Percentiles rank a stretch among this genome's conserved stretches.
phyloP scores from a whole-genome alignment of 2,113 vertebrate genomes.

The Malurus cyaneus region DNA sequence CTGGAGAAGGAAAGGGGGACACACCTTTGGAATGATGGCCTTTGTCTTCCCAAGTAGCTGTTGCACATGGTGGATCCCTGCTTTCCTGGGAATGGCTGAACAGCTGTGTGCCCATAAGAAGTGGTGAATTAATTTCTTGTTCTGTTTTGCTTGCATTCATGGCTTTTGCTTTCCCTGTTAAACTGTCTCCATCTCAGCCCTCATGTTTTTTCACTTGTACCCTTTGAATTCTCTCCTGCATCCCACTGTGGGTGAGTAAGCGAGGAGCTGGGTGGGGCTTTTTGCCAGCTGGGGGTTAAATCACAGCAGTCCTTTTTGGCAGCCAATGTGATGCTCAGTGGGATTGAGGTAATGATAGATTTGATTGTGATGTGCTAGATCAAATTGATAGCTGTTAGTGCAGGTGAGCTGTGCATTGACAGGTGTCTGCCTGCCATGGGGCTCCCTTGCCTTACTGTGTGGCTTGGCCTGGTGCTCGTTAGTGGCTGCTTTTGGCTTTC shows the following conservation, averaged over 20 bases:
- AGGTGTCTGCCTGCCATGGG: not conserved
- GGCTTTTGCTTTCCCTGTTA: not conserved
- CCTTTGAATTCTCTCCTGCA: not conserved
- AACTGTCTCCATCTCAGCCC: not conserved
- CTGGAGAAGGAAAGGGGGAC: not conserved
- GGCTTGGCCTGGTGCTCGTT: not conserved
- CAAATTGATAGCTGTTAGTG: not conserved
- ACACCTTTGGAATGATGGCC: not conserved
- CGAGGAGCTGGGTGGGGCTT: not conserved
- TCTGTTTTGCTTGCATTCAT: not conserved
- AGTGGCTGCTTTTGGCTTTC: not conserved
- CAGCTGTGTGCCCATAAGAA: not conserved
- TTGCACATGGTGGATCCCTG: fast-evolving
- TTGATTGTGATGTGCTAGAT: not conserved
- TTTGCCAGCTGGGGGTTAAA: not conserved
- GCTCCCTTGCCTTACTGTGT: not conserved
- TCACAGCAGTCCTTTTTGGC: not conserved
- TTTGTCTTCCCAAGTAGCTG: not conserved
- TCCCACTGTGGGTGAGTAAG: not conserved
- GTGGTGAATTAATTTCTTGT: not conserved
- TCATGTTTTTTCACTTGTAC: not conserved
- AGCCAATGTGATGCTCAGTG: not conserved
- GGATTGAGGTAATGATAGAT: not conserved
- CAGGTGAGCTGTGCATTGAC: not conserved
- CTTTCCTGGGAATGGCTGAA: not conserved